These are phyloP conservation scores for Chelonoidis abingdonii DNA, from an alignment of 2,113 vertebrate genomes.

Conservation along the genomic window DNA sequence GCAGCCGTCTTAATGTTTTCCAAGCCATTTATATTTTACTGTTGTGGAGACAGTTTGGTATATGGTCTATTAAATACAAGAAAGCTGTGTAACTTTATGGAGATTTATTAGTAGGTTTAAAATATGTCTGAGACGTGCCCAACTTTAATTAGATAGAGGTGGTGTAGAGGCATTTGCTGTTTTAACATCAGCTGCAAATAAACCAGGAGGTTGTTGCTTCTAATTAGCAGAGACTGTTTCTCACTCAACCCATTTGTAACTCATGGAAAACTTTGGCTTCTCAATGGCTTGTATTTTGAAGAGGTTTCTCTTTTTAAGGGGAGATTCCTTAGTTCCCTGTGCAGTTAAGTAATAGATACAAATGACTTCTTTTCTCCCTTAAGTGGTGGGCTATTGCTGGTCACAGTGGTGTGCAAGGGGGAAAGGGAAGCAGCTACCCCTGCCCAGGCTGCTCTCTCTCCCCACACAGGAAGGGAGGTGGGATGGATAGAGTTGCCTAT, in stretches of 20 bases:
- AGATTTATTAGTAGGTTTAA: not conserved
- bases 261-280: not conserved
- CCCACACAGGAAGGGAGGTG: not conserved
- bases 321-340: not conserved
- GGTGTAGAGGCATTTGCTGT: not conserved
- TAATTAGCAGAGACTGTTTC: not conserved
- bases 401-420: not conserved
- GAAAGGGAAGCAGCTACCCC: not conserved
- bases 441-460: not conserved
- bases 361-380: not conserved
- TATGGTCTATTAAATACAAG: not conserved
- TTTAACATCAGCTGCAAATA: not conserved
- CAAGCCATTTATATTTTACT: not conserved
- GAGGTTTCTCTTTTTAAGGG: not conserved
- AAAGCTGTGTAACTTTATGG: slow-evolving; percentile 8
- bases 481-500: not conserved
- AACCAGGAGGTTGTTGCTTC: not conserved
- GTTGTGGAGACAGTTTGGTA: not conserved
- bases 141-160: not conserved
- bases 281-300: not conserved
- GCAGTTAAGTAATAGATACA: not conserved
- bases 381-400: not conserved
- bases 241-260: not conserved
- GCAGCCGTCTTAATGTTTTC: not conserved
- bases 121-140: not conserved